Conservation (phyloP, 1,140 invertebrate genomes). For the Hyles vespertilio region DNA sequence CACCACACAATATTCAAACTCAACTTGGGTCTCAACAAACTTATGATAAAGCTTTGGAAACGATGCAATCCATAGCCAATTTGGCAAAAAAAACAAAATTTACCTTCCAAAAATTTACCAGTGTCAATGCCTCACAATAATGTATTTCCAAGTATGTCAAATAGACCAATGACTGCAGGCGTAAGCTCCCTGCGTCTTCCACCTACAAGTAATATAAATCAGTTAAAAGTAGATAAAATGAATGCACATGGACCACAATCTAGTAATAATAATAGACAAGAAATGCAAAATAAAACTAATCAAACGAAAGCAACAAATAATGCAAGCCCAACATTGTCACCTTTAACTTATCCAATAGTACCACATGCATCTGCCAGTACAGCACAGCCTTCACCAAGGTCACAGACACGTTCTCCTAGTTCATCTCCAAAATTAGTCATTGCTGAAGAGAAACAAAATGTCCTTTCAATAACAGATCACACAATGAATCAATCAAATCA, state of each 20-base stretch:
- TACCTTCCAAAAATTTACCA: slow-evolving; percentile 49
- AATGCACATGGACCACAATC: slow-evolving; percentile 18
- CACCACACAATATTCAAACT: slow-evolving; percentile 65
- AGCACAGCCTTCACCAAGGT: slow-evolving; percentile 55
- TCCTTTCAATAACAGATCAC: slow-evolving; percentile 38
- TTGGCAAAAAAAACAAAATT: slow-evolving; percentile 68
- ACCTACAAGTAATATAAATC: slow-evolving; percentile 41
- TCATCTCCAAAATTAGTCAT: slow-evolving; percentile 74
- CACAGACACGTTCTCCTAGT: slow-evolving; percentile 71
- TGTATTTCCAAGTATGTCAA: slow-evolving; percentile 43
- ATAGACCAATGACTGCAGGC: slow-evolving; percentile 37
- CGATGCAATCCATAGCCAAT: slow-evolving; percentile 73
- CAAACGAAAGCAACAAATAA: slow-evolving; percentile 34
- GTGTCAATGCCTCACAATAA: slow-evolving; percentile 40
- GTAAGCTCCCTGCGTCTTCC: slow-evolving; percentile 50
- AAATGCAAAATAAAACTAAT: slow-evolving; percentile 39
- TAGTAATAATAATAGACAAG: slow-evolving; percentile 33
- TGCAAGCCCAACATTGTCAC: slow-evolving; percentile 32
- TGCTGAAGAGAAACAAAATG: slow-evolving; percentile 67
- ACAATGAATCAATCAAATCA: slow-evolving; percentile 62
- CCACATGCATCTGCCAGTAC: slow-evolving; percentile 38
- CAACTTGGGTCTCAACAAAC: slow-evolving; percentile 65
- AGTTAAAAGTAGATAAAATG: slow-evolving; percentile 55
- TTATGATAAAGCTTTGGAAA: slow-evolving; percentile 63
- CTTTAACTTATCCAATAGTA: slow-evolving; percentile 40